Percentiles rank a stretch among this genome's conserved stretches.
These are phyloP conservation scores for Monochamus alternatus DNA, from an alignment of 2,888 invertebrate genomes.

Conservation along the genomic window DNA sequence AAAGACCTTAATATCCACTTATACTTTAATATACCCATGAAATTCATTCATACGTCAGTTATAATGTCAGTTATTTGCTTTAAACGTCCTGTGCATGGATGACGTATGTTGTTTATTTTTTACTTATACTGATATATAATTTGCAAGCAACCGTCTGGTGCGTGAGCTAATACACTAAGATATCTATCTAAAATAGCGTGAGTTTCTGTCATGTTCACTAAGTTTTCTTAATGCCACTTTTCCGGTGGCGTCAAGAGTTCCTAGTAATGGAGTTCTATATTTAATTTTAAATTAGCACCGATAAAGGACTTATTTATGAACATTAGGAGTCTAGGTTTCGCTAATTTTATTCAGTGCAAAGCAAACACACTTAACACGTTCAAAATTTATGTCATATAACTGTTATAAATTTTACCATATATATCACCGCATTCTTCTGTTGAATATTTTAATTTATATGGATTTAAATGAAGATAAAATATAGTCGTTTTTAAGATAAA, in stretches of 20 bases:
- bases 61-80: too few relatives aligned
- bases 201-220: slow-evolving; percentile 48
- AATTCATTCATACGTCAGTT: too few relatives aligned
- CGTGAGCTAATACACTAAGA: slow-evolving; percentile 35
- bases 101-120: too few relatives aligned
- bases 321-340: slow-evolving; percentile 33
- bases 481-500: too few relatives aligned
- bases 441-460: too few relatives aligned
- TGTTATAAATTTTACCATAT: too few relatives aligned
- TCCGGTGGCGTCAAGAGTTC: slow-evolving; percentile 50
- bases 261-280: slow-evolving; percentile 54
- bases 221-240: slow-evolving; percentile 54
- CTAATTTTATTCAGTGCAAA: not conserved
- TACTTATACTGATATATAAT: not conserved
- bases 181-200: slow-evolving; percentile 47
- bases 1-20: too few relatives aligned
- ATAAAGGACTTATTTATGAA: slow-evolving; percentile 48
- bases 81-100: too few relatives aligned
- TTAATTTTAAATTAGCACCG: slow-evolving; percentile 52
- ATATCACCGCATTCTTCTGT: too few relatives aligned
- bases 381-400: too few relatives aligned
- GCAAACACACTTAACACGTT: not conserved
- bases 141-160: slow-evolving; percentile 20
- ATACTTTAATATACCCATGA: too few relatives aligned
- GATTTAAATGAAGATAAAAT: too few relatives aligned